phyloP scores from a whole-genome alignment of 2,888 invertebrate species.

The Danaus chrysippus region DNA sequence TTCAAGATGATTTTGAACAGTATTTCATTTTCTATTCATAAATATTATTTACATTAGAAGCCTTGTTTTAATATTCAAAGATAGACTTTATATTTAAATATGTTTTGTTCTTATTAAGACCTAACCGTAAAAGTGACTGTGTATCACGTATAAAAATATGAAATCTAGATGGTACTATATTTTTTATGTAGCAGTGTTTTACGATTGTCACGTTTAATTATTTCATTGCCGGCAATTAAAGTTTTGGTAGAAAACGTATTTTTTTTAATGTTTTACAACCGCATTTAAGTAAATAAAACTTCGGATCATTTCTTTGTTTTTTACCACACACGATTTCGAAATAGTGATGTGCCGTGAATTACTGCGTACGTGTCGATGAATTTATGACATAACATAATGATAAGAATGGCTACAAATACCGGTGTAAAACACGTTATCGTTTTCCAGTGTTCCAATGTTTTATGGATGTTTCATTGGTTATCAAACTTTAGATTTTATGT shows the following conservation, averaged over 20 bases:
- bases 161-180: constrained; percentile 46
- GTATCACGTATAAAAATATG: too few relatives aligned
- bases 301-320: constrained; percentile 64
- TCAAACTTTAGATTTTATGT: constrained; percentile 7
- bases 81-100: too few relatives aligned
- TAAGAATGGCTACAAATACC: constrained; percentile 23
- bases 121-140: too few relatives aligned
- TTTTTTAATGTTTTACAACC: constrained; percentile 71
- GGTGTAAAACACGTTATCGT: constrained; percentile 15
- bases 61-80: too few relatives aligned
- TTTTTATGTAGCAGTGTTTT: constrained; percentile 70
- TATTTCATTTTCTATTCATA: too few relatives aligned
- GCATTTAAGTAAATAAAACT: constrained; percentile 75
- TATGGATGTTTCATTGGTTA: constrained; percentile 13
- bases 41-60: too few relatives aligned
- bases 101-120: too few relatives aligned
- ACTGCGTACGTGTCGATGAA: constrained; percentile 38
- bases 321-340: constrained; percentile 72
- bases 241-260: constrained; percentile 64
- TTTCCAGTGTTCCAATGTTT: constrained; percentile 16
- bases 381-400: constrained; percentile 33
- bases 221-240: constrained; percentile 77
- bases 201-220: constrained; percentile 79
- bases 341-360: constrained; percentile 52
- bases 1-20: too few relatives aligned